phyloP scores from a whole-genome alignment of 2,113 vertebrate species.

The Triplophysa dalaica region DNA sequence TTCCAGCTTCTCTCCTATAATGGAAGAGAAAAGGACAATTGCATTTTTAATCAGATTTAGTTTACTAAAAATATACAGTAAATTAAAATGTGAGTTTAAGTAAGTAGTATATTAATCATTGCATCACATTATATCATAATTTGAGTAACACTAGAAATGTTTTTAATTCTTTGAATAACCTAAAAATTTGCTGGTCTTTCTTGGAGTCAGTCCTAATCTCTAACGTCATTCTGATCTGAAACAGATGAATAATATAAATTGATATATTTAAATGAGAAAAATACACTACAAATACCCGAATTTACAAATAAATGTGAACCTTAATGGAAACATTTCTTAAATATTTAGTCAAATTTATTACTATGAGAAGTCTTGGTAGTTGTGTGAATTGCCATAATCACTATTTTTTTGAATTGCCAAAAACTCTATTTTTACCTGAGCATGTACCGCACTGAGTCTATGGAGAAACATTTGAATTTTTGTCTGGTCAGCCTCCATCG shows the following conservation, averaged over 20 bases:
- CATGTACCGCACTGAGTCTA: conserved; percentile 72
- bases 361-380: background rate
- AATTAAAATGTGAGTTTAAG: background rate
- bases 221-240: conserved; percentile 67
- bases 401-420: background rate
- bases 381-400: background rate
- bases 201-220: conserved; percentile 54
- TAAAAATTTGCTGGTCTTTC: conserved; percentile 53
- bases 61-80: background rate
- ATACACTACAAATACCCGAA: too few species aligned
- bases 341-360: too few species aligned
- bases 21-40: background rate
- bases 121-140: background rate
- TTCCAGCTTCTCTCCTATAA: conserved; percentile 4
- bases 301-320: too few species aligned
- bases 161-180: conserved; percentile 56
- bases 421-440: conserved; percentile 67
- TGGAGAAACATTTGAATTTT: conserved; percentile 69
- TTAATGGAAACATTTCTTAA: background rate
- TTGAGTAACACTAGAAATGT: too few species aligned
- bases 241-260: background rate
- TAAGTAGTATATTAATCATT: background rate
- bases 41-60: too few species aligned
- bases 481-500: conserved; percentile 8
- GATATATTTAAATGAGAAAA: too few species aligned